These are phyloP conservation scores for Seriola quinqueradiata DNA, from an alignment of 2,113 vertebrate genomes.

Conservation along the genomic window DNA sequence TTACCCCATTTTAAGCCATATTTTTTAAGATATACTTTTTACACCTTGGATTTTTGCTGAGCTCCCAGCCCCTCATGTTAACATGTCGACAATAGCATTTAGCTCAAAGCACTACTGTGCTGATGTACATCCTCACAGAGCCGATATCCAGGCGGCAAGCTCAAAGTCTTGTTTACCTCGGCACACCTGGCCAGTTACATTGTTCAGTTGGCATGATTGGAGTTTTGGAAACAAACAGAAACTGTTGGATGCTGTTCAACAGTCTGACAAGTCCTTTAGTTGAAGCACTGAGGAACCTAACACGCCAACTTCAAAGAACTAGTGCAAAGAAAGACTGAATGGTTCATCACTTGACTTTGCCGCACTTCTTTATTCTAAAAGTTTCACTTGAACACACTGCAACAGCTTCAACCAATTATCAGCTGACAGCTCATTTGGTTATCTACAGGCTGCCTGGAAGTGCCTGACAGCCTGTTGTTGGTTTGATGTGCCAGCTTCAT, in stretches of 20 bases:
- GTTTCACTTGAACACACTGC: neutral
- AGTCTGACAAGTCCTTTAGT: neutral
- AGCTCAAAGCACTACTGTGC: neutral
- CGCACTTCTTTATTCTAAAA: neutral
- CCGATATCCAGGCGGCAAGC: too few relatives aligned
- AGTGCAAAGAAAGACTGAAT: neutral
- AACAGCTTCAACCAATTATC: neutral
- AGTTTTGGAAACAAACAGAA: neutral
- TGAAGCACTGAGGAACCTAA: neutral
- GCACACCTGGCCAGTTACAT: too few relatives aligned
- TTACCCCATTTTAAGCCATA: too few relatives aligned
- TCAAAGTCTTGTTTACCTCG: too few relatives aligned
- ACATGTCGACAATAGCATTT: neutral
- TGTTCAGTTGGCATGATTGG: neutral
- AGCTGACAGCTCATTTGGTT: slow-evolving; percentile 5
- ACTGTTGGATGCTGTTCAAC: too few relatives aligned
- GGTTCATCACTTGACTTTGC: neutral
- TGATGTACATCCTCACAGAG: too few relatives aligned
- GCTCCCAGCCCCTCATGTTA: too few relatives aligned
- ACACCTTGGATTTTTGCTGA: too few relatives aligned
- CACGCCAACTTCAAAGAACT: neutral
- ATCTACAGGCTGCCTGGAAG: neutral
- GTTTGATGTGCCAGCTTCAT: neutral
- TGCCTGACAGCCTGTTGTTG: neutral
- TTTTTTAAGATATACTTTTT: too few relatives aligned